These are phyloP conservation scores for Tipula lateralis DNA, from an alignment of 2,888 invertebrate genomes.

Conservation along the genomic window DNA sequence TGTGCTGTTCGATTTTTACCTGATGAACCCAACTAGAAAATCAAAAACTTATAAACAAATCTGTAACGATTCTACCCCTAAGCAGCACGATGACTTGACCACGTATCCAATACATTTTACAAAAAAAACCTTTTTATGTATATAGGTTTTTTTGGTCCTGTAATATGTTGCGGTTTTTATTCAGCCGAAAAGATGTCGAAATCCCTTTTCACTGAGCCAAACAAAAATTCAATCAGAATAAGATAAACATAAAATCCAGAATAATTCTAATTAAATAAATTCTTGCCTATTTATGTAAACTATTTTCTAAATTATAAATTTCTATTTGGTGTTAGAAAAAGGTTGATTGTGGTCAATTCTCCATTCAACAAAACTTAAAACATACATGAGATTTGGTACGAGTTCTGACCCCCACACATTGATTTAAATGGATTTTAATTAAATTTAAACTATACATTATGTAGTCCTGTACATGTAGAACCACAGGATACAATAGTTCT, in stretches of 20 bases:
- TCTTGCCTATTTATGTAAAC: neutral
- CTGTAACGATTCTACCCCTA: no score
- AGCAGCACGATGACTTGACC: neutral
- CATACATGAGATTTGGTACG: neutral
- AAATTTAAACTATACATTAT: neutral
- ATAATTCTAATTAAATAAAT: neutral
- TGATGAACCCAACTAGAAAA: no score
- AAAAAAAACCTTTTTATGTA: neutral
- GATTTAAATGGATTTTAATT: neutral
- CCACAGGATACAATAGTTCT: neutral
- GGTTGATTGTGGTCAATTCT: neutral
- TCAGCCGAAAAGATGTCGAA: neutral
- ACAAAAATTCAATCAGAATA: neutral
- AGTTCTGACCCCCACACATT: neutral
- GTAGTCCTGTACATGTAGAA: neutral
- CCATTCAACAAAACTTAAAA: neutral
- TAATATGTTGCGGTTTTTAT: neutral
- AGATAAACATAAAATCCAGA: neutral
- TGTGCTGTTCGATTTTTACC: no score
- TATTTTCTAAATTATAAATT: neutral
- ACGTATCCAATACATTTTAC: neutral
- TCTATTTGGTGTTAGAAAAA: neutral
- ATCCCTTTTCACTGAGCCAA: neutral
- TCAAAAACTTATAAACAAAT: no score
- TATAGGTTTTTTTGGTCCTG: neutral